Base-by-base conservation (phyloP, 2,888 invertebrate genomes). In the Xanthorhoe spadicearia region DNA sequence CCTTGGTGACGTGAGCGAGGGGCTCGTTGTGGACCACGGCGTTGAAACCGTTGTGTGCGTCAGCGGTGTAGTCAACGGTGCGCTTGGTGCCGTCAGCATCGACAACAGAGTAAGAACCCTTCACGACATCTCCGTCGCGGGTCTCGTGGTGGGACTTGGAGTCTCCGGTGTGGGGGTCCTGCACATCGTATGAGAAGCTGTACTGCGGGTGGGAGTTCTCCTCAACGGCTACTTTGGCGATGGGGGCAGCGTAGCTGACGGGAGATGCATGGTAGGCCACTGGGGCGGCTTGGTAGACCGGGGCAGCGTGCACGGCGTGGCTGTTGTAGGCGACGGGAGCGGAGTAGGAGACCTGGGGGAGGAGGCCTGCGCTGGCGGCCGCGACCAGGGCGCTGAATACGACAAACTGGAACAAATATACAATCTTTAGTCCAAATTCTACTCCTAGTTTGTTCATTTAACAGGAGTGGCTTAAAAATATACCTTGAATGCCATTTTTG, bases 11-110 rank as follows among this genome's bases (percentile, higher is more conserved):
- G 54, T 80, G 79, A 53, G 76, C 87, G 73, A 93, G 78, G 52
- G 93, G 88, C 71, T 92, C 91, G 70, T 77, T 88, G 81, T 84
- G 89, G 10, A 94, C 94, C 35, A 94, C 90, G 38, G 94, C 94
- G 80, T 93, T 93, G 84, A 94, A 94, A 63, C 93, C 93, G 72
- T 92, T 89, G 77, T 90, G 83, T 35, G 88, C 84, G 74, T 93
- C 93, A 65, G 93, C 93, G 66, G 90, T 90, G 84, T 94, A 94
- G 38, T 93, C 93, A 0, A 94, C 94, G 59, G 88, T 92, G 69
- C 93, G 89, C 80, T 87, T 88, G 77, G 84, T 87, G 70, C 94
- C 94, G 70, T 94, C 93, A 46, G 93, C 84, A 69, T 94, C 94
- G 9, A 86, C 84, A 15, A 94, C 78, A 58, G 93, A 93, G 86